Conservation (phyloP, 2,797 vertebrate genomes). For the Clarias laeviceps region DNA sequence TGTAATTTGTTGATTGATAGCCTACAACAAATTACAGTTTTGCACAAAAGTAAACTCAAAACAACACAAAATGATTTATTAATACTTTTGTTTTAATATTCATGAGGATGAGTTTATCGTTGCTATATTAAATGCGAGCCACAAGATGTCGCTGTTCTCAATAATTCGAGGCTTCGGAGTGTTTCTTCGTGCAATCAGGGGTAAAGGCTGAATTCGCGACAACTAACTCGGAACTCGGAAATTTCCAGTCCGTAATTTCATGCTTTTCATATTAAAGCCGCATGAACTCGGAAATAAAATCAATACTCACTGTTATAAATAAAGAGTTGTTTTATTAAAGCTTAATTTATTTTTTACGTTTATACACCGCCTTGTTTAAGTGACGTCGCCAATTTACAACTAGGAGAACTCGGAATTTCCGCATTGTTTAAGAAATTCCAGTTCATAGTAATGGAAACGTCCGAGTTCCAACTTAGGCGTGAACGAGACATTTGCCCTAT, state of each 20-base stretch:
- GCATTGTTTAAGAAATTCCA: neutral
- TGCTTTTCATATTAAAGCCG: neutral
- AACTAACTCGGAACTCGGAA: neutral
- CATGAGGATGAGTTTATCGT: neutral
- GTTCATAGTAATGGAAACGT: neutral
- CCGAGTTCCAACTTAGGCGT: neutral
- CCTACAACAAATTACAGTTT: no score
- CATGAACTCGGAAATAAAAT: neutral
- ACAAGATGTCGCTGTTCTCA: neutral
- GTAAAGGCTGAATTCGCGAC: neutral
- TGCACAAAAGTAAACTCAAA: no score
- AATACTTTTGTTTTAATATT: neutral
- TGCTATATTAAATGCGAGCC: neutral
- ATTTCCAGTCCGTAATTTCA: neutral
- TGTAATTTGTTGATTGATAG: no score
- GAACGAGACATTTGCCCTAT: neutral
- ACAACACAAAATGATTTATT: no score
- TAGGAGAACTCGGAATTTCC: neutral
- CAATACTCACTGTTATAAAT: neutral
- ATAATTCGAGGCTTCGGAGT: neutral
- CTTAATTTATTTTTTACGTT: neutral
- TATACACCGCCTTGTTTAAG: neutral
- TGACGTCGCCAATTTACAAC: neutral
- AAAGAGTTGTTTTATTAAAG: no score
- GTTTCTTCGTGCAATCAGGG: neutral